These are phyloP conservation scores for Neuroterus valhalla DNA, from an alignment of 1,140 invertebrate species.

Conservation along the genomic window DNA sequence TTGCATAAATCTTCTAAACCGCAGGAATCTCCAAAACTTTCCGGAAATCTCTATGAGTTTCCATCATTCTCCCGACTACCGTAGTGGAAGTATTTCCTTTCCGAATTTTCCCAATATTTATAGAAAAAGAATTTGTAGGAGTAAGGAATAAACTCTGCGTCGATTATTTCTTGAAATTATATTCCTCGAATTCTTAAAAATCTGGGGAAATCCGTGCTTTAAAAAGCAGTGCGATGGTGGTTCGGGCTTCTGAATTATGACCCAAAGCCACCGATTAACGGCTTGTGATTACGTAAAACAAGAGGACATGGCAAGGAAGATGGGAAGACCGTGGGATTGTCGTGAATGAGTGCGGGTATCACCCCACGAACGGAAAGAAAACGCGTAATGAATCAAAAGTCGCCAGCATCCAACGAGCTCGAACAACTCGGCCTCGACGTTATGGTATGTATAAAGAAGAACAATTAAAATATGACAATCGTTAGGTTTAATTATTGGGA, in stretches of 20 bases:
- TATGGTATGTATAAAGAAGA: constrained; percentile 60
- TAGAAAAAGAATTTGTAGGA: too few species aligned
- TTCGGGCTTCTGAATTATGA: constrained; percentile 1
- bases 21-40: too few species aligned
- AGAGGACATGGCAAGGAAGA: constrained; percentile 51
- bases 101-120: too few species aligned
- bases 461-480: constrained; percentile 71
- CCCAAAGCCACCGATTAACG: constrained; percentile 55
- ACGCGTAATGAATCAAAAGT: constrained; percentile 68
- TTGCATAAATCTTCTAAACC: too few species aligned
- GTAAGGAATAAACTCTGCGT: too few species aligned
- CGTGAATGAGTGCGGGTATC: constrained; percentile 56
- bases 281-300: constrained; percentile 56
- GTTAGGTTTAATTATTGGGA: constrained; percentile 73
- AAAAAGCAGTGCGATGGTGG: neutral
- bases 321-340: constrained; percentile 51
- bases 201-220: neutral
- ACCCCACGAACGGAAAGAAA: constrained; percentile 60
- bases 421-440: constrained; percentile 56
- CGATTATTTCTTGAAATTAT: too few species aligned
- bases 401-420: constrained; percentile 48
- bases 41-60: too few species aligned
- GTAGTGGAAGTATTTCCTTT: too few species aligned
- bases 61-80: too few species aligned
- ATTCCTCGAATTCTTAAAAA: too few species aligned